Evolutionary conservation across 1,140 invertebrate genomes (phyloP).

Genomic region (Nebria ingens): DNA sequence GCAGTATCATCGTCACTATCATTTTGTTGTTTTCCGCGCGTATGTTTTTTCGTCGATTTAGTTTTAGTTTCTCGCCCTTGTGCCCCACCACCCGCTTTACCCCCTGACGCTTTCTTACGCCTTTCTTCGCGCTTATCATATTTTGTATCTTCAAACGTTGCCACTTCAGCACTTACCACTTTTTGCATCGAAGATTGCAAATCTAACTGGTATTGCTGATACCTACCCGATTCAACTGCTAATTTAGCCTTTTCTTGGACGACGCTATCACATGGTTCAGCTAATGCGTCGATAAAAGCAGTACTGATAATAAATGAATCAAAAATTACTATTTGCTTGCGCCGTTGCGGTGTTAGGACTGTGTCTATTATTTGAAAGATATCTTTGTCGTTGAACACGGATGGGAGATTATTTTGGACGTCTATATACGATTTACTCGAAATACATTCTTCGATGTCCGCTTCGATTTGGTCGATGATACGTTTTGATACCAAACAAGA

Average conservation of each 20-base stretch:
- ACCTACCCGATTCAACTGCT: slow-evolving; percentile 52
- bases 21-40: slow-evolving; percentile 36
- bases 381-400: slow-evolving; percentile 67
- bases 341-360: slow-evolving; percentile 43
- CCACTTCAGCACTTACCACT: slow-evolving; percentile 33
- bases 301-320: slow-evolving; percentile 46
- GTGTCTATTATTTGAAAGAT: slow-evolving; percentile 58
- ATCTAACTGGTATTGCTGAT: slow-evolving; percentile 50
- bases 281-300: slow-evolving; percentile 58
- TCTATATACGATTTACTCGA: slow-evolving; percentile 67
- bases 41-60: slow-evolving; percentile 79
- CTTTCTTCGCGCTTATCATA: slow-evolving; percentile 75
- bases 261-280: slow-evolving; percentile 54
- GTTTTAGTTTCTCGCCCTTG: slow-evolving; percentile 94
- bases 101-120: slow-evolving; percentile 73
- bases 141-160: slow-evolving; percentile 43
- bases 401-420: slow-evolving; percentile 66
- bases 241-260: slow-evolving; percentile 63
- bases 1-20: slow-evolving; percentile 54
- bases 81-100: slow-evolving; percentile 79
- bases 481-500: slow-evolving; percentile 65
- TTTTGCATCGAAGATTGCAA: slow-evolving; percentile 40
- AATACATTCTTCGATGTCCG: slow-evolving; percentile 75
- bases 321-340: slow-evolving; percentile 40
- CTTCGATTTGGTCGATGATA: slow-evolving; percentile 69